These are phyloP conservation scores for Lathamus discolor DNA, from an alignment of 2,113 vertebrate species.

Conservation along the genomic window DNA sequence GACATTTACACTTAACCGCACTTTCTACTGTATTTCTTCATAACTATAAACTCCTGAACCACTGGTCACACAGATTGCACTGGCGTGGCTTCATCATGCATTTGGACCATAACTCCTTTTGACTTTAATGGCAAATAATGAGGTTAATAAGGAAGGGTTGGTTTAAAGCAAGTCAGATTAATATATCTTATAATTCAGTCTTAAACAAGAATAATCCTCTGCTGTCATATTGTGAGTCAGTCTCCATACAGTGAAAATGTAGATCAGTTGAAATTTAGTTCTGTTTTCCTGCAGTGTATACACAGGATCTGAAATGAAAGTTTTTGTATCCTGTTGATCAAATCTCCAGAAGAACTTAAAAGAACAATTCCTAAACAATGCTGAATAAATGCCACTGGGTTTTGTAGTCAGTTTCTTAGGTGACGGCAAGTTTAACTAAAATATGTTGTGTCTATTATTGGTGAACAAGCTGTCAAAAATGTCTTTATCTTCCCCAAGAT, in stretches of 20 bases:
- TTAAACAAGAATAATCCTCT: neutral
- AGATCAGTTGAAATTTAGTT: neutral
- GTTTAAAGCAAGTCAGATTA: neutral
- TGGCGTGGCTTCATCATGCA: rapidly evolving
- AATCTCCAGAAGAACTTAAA: neutral
- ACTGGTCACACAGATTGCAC: neutral
- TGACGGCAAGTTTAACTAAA: neutral
- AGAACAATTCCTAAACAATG: rapidly evolving
- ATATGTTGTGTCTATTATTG: rapidly evolving
- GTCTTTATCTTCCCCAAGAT: neutral
- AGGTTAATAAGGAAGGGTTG: neutral
- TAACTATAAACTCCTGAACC: neutral
- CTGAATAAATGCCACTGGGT: neutral
- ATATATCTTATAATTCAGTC: neutral
- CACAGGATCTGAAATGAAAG: neutral
- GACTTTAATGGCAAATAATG: neutral
- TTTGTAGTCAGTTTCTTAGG: neutral
- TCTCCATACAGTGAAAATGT: neutral
- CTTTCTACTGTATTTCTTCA: neutral
- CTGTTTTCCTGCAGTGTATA: neutral
- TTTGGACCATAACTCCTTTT: neutral
- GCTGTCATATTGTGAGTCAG: neutral
- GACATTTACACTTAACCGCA: neutral
- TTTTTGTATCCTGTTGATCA: neutral
- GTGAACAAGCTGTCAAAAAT: neutral